These are phyloP conservation scores for Corydoras sp. DNA, from an alignment of 2,113 vertebrate species.

Conservation along the genomic window DNA sequence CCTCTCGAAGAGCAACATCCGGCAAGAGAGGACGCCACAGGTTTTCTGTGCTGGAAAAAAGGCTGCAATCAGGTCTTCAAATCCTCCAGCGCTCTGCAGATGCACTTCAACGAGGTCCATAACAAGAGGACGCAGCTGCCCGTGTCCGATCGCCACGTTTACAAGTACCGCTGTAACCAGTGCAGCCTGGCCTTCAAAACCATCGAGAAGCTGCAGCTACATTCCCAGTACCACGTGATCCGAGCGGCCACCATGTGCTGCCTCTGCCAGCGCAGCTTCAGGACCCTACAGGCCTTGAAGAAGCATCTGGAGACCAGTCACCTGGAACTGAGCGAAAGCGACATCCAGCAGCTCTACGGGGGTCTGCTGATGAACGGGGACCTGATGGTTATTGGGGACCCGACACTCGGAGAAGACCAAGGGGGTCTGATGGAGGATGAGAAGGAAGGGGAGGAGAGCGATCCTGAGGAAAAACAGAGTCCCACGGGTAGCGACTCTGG, in stretches of 20 bases:
- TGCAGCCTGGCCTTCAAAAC: constrained; percentile 98
- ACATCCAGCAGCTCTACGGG: constrained; percentile 95
- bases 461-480: constrained; percentile 93
- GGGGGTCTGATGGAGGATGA: constrained; percentile 89
- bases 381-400: constrained; percentile 86
- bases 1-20: constrained; percentile 69
- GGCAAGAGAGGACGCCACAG: constrained; percentile 77
- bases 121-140: constrained; percentile 93
- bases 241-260: constrained; percentile 97
- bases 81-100: constrained; percentile 88
- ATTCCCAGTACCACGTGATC: constrained; percentile 97
- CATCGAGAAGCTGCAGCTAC: constrained; percentile 92
- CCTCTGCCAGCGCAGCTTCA: constrained; percentile 95
- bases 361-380: constrained; percentile 93
- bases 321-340: constrained; percentile 89
- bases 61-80: constrained; percentile 97
- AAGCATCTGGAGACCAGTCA: constrained; percentile 97
- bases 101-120: constrained; percentile 93
- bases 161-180: constrained; percentile 97
- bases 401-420: constrained; percentile 84
- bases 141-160: constrained; percentile 94
- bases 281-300: constrained; percentile 93
- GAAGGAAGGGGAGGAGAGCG: constrained; percentile 92
- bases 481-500: constrained; percentile 91
- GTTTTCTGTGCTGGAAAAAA: constrained; percentile 98